Conservation (phyloP, 1,140 invertebrate species). For the Trachelipus rathkii region DNA sequence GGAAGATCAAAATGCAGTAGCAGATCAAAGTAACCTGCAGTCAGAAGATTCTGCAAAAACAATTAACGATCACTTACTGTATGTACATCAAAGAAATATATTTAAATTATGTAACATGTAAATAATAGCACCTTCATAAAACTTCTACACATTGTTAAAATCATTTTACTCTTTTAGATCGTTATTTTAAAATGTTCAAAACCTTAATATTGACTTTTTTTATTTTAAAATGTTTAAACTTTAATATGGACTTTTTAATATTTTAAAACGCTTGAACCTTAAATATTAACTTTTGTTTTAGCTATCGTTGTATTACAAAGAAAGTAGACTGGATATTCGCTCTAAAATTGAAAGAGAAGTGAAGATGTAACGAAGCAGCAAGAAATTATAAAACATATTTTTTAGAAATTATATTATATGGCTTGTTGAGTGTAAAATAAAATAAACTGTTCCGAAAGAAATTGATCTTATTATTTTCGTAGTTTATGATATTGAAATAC, state of each 20-base stretch:
- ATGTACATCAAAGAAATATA: background rate
- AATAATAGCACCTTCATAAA: background rate
- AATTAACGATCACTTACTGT: background rate
- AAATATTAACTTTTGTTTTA: background rate
- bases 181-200: background rate
- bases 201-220: background rate
- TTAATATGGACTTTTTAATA: background rate
- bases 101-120: background rate
- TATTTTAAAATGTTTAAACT: background rate
- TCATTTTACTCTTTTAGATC: background rate
- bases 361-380: too few species aligned
- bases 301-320: too few species aligned
- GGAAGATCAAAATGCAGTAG: constrained; percentile 85
- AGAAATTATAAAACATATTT: too few species aligned
- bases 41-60: constrained; percentile 66
- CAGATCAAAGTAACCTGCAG: constrained; percentile 78
- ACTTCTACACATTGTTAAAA: background rate
- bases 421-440: too few species aligned
- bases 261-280: background rate
- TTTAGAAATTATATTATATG: too few species aligned
- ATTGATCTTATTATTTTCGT: too few species aligned
- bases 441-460: too few species aligned
- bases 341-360: too few species aligned
- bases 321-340: too few species aligned
- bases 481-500: too few species aligned